Evolutionary conservation across 2,888 invertebrate genomes (phyloP).

Genomic region (Heliothis peltigera): DNA sequence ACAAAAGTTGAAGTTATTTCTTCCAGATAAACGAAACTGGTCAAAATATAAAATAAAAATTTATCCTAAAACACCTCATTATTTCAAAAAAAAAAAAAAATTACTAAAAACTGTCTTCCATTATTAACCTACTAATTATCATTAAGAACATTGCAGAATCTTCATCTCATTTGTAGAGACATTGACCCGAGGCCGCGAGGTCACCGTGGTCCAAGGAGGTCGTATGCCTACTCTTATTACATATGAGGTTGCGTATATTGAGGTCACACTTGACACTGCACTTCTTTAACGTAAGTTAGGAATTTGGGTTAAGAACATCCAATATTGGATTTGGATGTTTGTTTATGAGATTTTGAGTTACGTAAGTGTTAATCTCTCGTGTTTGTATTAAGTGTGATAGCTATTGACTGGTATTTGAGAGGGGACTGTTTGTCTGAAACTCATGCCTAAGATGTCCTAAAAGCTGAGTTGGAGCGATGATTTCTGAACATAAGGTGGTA

Average conservation of each 20-base stretch:
- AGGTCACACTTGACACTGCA: slow-evolving; percentile 53
- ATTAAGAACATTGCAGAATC: slow-evolving; percentile 25
- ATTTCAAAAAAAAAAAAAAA: slow-evolving; percentile 17
- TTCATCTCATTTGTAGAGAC: slow-evolving; percentile 21
- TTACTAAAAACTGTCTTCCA: slow-evolving; percentile 4
- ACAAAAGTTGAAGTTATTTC: too few species aligned
- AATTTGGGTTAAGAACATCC: slow-evolving; percentile 37
- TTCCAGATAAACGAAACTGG: too few species aligned
- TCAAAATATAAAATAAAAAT: too few species aligned
- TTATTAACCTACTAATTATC: slow-evolving; percentile 20
- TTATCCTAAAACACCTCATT: background rate
- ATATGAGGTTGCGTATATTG: slow-evolving; percentile 32
- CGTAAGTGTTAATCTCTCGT: background rate
- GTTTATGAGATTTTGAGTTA: slow-evolving; percentile 11
- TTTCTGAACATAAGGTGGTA: too few species aligned
- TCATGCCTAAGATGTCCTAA: too few species aligned
- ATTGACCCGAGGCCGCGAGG: slow-evolving; percentile 51
- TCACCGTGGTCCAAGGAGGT: slow-evolving; percentile 42
- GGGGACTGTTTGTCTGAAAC: too few species aligned
- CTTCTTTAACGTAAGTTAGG: slow-evolving; percentile 43
- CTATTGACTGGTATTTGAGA: background rate
- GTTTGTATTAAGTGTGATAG: background rate
- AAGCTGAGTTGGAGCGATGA: too few species aligned
- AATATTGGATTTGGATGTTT: slow-evolving; percentile 33
- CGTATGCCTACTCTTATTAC: slow-evolving; percentile 23